Evolutionary conservation across 2,113 vertebrate species (phyloP).

Genomic region (Zapornia atra): DNA sequence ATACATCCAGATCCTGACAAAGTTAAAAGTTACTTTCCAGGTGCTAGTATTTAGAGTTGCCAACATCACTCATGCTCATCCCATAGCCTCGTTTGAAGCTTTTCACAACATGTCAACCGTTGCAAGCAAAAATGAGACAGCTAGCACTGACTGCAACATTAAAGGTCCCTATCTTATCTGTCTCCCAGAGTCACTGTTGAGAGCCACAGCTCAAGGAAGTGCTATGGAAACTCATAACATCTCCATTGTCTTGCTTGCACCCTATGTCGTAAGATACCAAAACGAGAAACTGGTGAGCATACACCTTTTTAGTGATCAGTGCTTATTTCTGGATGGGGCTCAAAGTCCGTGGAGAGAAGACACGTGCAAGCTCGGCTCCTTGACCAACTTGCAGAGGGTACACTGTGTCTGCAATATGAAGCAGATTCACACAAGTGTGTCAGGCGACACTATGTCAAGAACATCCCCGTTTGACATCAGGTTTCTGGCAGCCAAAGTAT

Average conservation of each 20-base stretch:
- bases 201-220: not conserved
- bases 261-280: not conserved
- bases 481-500: conserved; percentile 67
- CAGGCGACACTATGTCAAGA: not conserved
- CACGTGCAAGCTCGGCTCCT: conserved; percentile 37
- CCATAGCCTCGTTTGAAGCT: conserved; percentile 32
- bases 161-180: conserved; percentile 61
- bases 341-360: conserved; percentile 50
- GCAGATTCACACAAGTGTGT: not conserved
- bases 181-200: conserved; percentile 61
- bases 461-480: not conserved
- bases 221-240: not conserved
- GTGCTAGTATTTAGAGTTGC: conserved; percentile 50
- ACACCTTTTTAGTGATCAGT: conserved; percentile 54
- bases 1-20: conserved; percentile 71
- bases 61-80: not conserved
- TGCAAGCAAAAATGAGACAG: not conserved
- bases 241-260: conserved; percentile 17
- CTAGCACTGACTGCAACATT: not conserved
- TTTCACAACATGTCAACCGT: conserved; percentile 20
- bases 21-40: conserved; percentile 48
- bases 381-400: conserved; percentile 47
- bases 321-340: conserved; percentile 62
- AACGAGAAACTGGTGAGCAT: conserved; percentile 34
- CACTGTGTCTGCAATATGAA: conserved; percentile 65